Percentiles rank a stretch among this genome's conserved stretches.
phyloP scores from a whole-genome alignment of 2,888 invertebrate genomes.

The Athalia cordata region DNA sequence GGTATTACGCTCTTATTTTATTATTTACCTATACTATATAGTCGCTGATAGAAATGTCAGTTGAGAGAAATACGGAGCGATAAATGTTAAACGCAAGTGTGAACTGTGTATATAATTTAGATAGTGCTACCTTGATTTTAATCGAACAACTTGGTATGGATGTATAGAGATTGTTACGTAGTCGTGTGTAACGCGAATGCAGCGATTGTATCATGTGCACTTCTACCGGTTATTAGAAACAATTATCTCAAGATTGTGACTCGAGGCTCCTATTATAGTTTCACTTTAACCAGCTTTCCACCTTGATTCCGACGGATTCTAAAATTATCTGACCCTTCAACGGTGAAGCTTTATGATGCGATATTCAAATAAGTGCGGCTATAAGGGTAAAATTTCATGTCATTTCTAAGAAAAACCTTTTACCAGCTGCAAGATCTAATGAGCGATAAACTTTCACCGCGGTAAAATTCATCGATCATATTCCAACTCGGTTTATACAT shows the following conservation, averaged over 20 bases:
- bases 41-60: neutral
- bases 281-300: neutral
- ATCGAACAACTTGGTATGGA: neutral
- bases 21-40: neutral
- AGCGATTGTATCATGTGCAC: neutral
- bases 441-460: conserved; percentile 52
- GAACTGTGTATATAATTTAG: too few species aligned
- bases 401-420: conserved; percentile 15
- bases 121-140: too few species aligned
- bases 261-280: conserved; percentile 19
- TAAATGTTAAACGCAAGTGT: neutral
- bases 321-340: neutral
- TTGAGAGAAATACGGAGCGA: neutral
- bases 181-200: neutral
- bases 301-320: neutral
- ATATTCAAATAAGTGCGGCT: neutral
- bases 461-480: conserved; percentile 50
- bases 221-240: conserved; percentile 13
- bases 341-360: neutral
- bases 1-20: neutral
- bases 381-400: neutral
- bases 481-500: neutral
- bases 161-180: neutral
- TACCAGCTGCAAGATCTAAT: neutral
- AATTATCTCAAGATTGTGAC: conserved; percentile 29